Conservation (phyloP, 2,888 invertebrate species). For the Athripsodes cinereus region DNA sequence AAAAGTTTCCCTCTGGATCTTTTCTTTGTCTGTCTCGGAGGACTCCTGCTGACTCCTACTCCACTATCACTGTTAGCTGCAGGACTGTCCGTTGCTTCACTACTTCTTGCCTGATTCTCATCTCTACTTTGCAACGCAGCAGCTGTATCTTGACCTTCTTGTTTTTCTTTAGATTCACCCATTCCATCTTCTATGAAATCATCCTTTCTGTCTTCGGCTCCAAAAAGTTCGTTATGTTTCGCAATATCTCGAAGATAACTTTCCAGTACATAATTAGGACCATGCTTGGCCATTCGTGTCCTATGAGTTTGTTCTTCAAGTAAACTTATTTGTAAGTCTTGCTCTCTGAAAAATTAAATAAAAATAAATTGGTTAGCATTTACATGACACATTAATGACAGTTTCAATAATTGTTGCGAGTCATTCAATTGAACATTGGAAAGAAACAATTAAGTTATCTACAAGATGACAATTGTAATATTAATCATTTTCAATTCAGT, state of each 20-base stretch:
- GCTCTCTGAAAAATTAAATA: constrained; percentile 46
- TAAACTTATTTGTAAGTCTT: constrained; percentile 72
- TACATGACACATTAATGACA: too few relatives aligned
- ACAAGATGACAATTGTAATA: too few relatives aligned
- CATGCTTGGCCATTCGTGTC: constrained; percentile 65
- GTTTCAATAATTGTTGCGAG: too few relatives aligned
- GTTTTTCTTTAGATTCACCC: constrained; percentile 19
- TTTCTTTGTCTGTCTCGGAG: constrained; percentile 48
- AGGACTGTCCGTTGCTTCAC: constrained; percentile 36
- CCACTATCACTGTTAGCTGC: constrained; percentile 67
- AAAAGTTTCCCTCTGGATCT: constrained; percentile 50
- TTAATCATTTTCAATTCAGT: too few relatives aligned
- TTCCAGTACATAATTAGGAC: constrained; percentile 73
- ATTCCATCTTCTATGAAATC: constrained; percentile 33
- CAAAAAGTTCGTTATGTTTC: constrained; percentile 13
- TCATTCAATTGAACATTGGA: too few relatives aligned
- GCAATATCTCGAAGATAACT: constrained; percentile 56
- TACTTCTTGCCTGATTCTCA: constrained; percentile 24
- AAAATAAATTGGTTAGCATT: too few relatives aligned
- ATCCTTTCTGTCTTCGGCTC: constrained; percentile 37
- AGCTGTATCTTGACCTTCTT: constrained; percentile 11
- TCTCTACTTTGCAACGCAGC: constrained; percentile 7
- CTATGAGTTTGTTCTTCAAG: constrained; percentile 74
- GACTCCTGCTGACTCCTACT: constrained; percentile 61
- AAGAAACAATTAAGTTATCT: too few relatives aligned